These are phyloP conservation scores for Diabrotica undecimpunctata DNA, from an alignment of 1,140 invertebrate species.

Conservation along the genomic window DNA sequence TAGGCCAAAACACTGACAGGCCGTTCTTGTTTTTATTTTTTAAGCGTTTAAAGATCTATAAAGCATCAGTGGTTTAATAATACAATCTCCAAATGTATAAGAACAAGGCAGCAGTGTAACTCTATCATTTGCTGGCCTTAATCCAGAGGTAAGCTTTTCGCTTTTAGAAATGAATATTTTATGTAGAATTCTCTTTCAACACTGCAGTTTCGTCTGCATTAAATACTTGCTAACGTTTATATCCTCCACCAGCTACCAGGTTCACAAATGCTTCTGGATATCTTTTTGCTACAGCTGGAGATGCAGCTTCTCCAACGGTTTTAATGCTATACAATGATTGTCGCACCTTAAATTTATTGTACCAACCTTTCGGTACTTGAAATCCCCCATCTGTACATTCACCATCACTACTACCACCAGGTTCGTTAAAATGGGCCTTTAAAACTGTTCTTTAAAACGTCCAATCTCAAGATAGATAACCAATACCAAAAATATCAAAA, in stretches of 20 bases:
- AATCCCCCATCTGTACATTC: no score
- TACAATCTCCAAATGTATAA: constrained; percentile 20
- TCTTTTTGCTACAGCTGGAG: constrained; percentile 21
- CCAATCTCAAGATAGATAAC: no score
- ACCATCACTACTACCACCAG: no score
- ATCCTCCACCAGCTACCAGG: constrained; percentile 25
- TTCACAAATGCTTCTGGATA: constrained; percentile 26
- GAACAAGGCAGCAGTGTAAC: constrained; percentile 22
- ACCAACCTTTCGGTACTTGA: no score
- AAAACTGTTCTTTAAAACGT: no score
- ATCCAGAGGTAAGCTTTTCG: constrained; percentile 44
- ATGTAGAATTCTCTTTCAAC: constrained; percentile 32
- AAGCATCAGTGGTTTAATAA: constrained; percentile 22
- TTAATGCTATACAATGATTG: no score
- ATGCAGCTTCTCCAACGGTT: no score
- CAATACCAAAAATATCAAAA: no score
- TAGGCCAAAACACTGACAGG: constrained; percentile 20
- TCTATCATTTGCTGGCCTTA: constrained; percentile 48
- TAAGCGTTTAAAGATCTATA: constrained; percentile 28
- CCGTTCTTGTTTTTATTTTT: constrained; percentile 24
- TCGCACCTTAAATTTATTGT: no score
- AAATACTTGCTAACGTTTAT: constrained; percentile 26
- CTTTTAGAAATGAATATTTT: constrained; percentile 46
- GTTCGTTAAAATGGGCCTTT: no score
- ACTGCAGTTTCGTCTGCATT: constrained; percentile 22